Evolutionary conservation across 2,113 vertebrate genomes (phyloP).

Genomic region (Pontoporia blainvillei): DNA sequence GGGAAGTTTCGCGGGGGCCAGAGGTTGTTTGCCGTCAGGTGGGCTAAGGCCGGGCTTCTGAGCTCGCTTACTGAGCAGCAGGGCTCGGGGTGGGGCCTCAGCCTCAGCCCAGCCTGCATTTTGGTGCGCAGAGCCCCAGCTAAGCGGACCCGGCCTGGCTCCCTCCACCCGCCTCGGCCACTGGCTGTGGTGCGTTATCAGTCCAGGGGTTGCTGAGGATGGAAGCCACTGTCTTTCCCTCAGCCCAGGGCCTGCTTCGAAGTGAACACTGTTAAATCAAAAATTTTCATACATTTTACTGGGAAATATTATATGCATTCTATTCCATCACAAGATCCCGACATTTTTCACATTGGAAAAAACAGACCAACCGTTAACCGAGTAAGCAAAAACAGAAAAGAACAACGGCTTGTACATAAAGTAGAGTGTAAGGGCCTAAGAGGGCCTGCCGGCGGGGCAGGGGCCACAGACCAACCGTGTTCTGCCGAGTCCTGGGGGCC

Average conservation of each 20-base stretch:
- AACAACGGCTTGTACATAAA: neutral
- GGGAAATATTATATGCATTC: neutral
- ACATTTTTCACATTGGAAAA: neutral
- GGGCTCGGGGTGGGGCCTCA: too few relatives aligned
- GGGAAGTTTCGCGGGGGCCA: neutral
- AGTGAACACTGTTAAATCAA: accelerated
- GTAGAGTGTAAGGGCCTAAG: accelerated
- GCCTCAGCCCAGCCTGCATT: too few relatives aligned
- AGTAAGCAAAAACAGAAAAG: neutral
- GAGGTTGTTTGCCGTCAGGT: too few relatives aligned
- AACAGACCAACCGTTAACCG: neutral
- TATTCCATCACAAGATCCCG: neutral
- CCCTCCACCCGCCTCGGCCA: neutral
- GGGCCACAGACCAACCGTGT: accelerated
- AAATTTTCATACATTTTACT: neutral
- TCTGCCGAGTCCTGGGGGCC: neutral
- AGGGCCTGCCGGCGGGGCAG: accelerated
- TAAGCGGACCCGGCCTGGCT: neutral
- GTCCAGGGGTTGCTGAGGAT: neutral
- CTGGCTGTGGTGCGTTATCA: neutral
- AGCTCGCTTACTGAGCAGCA: neutral
- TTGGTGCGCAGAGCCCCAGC: too few relatives aligned
- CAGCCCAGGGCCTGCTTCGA: neutral
- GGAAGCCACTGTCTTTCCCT: neutral
- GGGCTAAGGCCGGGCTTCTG: too few relatives aligned